These are phyloP conservation scores for Littorina saxatilis DNA, from an alignment of 1,140 invertebrate genomes.

Conservation along the genomic window DNA sequence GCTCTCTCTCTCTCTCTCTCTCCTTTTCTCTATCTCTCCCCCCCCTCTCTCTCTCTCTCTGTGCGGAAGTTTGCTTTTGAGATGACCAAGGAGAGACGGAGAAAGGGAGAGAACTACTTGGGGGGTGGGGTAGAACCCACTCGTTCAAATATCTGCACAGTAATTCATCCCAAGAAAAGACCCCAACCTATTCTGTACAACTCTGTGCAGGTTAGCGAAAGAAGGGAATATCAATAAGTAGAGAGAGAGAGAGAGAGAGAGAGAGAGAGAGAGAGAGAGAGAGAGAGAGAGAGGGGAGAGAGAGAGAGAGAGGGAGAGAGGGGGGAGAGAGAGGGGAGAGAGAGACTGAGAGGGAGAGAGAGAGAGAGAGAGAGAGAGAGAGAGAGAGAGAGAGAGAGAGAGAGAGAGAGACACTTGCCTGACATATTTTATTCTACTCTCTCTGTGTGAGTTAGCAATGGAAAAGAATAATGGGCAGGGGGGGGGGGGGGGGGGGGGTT, in stretches of 20 bases:
- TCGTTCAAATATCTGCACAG: constrained; percentile 20
- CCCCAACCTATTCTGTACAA: background rate
- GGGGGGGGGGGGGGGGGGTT: too few relatives aligned
- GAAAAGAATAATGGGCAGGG: too few relatives aligned
- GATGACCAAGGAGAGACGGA: background rate
- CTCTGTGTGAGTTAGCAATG: background rate
- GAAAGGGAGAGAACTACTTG: background rate
- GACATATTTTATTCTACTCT: background rate
- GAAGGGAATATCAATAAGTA: background rate
- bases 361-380: too few relatives aligned
- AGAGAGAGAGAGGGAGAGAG: too few relatives aligned
- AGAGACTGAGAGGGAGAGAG: background rate
- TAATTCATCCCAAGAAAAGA: background rate
- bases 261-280: background rate
- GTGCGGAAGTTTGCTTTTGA: background rate
- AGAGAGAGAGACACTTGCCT: background rate
- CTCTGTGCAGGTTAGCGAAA: background rate
- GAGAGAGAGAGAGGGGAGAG: too few relatives aligned
- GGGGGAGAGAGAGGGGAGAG: background rate
- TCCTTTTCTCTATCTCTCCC: background rate
- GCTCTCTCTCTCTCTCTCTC: background rate
- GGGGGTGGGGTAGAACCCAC: background rate
- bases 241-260: too few relatives aligned
- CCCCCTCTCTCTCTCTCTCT: background rate
- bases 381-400: too few relatives aligned